Evolutionary conservation across 1,140 invertebrate genomes (phyloP), one percentile per base, ranked within the genome.

Genomic region (Vanessa tameamea): DNA sequence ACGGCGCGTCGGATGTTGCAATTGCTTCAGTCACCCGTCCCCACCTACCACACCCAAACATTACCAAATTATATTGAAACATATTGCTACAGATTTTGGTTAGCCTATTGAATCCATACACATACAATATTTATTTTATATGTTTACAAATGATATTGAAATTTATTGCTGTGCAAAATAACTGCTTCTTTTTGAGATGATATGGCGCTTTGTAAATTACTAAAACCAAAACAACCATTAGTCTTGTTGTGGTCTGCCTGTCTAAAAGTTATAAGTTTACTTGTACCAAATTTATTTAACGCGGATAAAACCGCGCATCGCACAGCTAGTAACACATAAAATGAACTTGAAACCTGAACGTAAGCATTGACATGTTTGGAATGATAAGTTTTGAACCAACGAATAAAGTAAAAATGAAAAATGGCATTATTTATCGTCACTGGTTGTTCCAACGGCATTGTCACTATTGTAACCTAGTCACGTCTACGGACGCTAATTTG

Each of bases 1-100:
- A 89, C 87, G 78, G 86, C 82, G 76, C 84, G 85, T 88, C 88
- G 87, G 87, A 89, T 87, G 82, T 84, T 72, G 79, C 87, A 87
- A 87, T 87, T 87, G 82, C 64, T 57, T 23, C 69, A 53, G 74
- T 70, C 75, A 73, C 69, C 65, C 78, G 73, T 69, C 72, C 76
- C 78, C 70, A 73, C 76, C 75, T 61, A 61, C 67, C 78, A 78
- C 81, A 83, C 84, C 83, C 80, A 78, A 81, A 87, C 82, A 82
- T 61, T 61, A 37, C 57, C 57, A 61, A 61, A 61, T 15, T 61
- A n/a, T 37, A 31, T 31, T n/a, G 57, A 57, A 57, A 57, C 31
- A 61, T 64, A 48, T 47, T 64, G 43, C 63, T 64, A 5, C 14
- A 31, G 23, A 61, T 61, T 61, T 61, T 37, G 23, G 57, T 8